These are phyloP conservation scores for Sarcophaga subvicina DNA, from an alignment of 2,888 invertebrate species.

Conservation along the genomic window DNA sequence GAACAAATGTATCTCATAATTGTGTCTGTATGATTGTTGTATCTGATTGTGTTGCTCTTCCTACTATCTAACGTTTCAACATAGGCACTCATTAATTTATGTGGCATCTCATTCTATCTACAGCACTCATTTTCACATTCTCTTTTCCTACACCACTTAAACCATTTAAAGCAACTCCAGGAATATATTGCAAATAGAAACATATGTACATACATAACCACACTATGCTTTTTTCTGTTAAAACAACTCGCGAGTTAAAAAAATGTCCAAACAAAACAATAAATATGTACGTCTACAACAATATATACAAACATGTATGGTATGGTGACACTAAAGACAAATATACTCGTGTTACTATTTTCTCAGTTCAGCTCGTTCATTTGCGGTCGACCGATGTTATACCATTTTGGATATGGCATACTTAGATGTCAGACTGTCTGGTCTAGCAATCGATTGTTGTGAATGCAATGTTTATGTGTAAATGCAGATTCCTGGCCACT, in stretches of 20 bases:
- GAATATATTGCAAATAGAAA: slow-evolving; percentile 31
- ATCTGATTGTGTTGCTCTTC: slow-evolving; percentile 41
- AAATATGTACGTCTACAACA: slow-evolving; percentile 5
- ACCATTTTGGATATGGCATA: slow-evolving; percentile 47
- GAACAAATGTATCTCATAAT: slow-evolving; percentile 62
- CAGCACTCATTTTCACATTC: slow-evolving; percentile 49
- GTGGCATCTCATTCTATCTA: slow-evolving; percentile 71
- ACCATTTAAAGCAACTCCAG: slow-evolving; percentile 46
- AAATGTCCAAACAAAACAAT: slow-evolving; percentile 13
- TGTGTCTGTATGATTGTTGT: slow-evolving; percentile 70
- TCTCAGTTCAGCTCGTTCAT: slow-evolving; percentile 58
- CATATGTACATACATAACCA: not conserved
- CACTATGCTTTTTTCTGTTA: slow-evolving; percentile 38
- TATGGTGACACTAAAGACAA: slow-evolving; percentile 68
- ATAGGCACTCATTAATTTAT: slow-evolving; percentile 62
- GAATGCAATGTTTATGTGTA: slow-evolving; percentile 1
- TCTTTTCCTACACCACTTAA: slow-evolving; percentile 32
- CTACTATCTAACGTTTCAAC: slow-evolving; percentile 65
- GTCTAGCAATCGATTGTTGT: slow-evolving; percentile 5
- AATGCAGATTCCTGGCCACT: not conserved
- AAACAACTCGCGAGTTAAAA: slow-evolving; percentile 51
- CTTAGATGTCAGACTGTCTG: slow-evolving; percentile 38
- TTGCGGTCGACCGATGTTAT: slow-evolving; percentile 68
- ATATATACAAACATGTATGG: slow-evolving; percentile 44
- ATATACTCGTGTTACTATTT: slow-evolving; percentile 52